Base-by-base conservation (phyloP, 2,888 invertebrate genomes). In the Esperia sulphurella region DNA sequence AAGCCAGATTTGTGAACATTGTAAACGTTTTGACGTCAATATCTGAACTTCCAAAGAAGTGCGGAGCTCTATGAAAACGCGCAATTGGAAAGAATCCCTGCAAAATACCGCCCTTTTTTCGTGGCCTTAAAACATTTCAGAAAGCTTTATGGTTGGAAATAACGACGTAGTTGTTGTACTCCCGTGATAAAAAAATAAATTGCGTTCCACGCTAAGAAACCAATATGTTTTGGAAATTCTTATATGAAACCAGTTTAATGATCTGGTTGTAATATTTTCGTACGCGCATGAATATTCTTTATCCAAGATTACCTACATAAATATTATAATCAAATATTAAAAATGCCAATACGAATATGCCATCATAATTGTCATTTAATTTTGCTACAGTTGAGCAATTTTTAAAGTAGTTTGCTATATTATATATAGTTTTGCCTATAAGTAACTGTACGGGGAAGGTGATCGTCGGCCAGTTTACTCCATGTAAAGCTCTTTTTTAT, bases 21-120 rank as follows among this genome's bases (percentile, higher is more conserved):
- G 58, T 50, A 71, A 74, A 68, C 66, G 65, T 71, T 74, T 68
- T 46, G 68, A 66, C 69, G 68, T 79, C 71, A 67, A 73, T 70
- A 68, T 65, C 61, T 59, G 61, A 59, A 59, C 57, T 62, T 55
- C 62, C 58, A 55, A 61, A 71, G 68, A 77, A 77, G 69, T 74
- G 67, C 54, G 85, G 84, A 81, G 64, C 82, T 86, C 46, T 77
- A 79, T 57, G 51, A 70, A 67, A 53, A 61, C 71, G 68, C 71
- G 68, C 76, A 75, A 83, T 83, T 78, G 83, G 73, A 79, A 81
- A 75, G 84, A 85, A 83, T 69, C 83, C 83, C 57, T 63, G 68
- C 69, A 80, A 81, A 63, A 55, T 57, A 55, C n/a, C n/a, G 50
- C 57, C 62, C 55, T 61, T 66, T 71, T 72, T 69, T 68, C 21